These are phyloP conservation scores for Bombus huntii DNA, from an alignment of 1,140 invertebrate species.

Conservation along the genomic window DNA sequence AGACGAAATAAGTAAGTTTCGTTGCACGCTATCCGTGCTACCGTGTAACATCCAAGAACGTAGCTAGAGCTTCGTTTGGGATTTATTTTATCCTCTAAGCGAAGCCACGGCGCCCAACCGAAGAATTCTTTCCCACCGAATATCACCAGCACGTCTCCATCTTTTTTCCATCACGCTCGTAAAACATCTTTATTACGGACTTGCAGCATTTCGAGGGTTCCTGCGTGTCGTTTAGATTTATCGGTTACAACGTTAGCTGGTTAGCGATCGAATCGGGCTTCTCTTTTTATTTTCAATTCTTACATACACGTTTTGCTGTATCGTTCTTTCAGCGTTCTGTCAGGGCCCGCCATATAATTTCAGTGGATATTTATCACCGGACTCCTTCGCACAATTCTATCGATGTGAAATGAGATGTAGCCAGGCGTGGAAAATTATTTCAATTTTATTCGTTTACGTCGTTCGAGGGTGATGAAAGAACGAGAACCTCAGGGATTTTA, in stretches of 20 bases:
- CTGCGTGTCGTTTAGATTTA: not conserved
- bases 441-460: not conserved
- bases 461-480: no score
- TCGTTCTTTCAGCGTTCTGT: not conserved
- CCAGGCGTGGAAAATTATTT: not conserved
- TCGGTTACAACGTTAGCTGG: not conserved
- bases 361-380: not conserved
- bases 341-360: rapidly evolving
- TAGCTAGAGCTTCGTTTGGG: conserved; percentile 4
- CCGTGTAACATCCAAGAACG: not conserved
- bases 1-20: conserved; percentile 12
- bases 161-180: not conserved
- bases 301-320: not conserved
- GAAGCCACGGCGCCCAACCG: conserved; percentile 10
- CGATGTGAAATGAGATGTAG: no score
- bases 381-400: no score
- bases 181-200: not conserved
- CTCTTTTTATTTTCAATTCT: no score
- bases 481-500: no score
- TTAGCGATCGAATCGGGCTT: no score
- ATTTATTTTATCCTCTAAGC: conserved; percentile 47
- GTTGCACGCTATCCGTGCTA: not conserved
- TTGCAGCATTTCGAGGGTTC: not conserved
- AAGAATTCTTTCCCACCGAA: not conserved
- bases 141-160: not conserved